Base-by-base conservation (phyloP, 2,797 vertebrate species). In the Pipistrellus pygmaeus region DNA sequence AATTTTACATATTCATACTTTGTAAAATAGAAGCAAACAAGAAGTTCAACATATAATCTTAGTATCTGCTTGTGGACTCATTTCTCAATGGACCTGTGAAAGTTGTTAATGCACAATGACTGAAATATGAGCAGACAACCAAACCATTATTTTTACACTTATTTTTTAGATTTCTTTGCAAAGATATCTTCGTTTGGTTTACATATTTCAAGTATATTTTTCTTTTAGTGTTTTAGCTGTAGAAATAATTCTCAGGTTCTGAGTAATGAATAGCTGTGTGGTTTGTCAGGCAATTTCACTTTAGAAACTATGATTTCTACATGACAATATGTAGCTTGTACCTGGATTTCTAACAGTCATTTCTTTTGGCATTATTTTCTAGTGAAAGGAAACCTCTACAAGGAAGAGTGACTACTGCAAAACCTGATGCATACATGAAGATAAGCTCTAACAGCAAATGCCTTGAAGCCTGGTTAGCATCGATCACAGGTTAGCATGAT, bases 251-350 rank as follows among this genome's bases (percentile, higher is more conserved):
- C 38, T 21, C 35, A 76, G 57, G 57, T n/a, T 83, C 71, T 84
- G 76, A 80, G 51, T 78, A 95, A 93, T 71, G 82, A 92, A 25
- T 41, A 83, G 30, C 41, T 90, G 35, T 80, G 71, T 81, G 77
- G 66, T 62, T 94, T 87, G 66, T 81, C 92, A 91, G 41, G 88
- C 78, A 90, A 35, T 27, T 71, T 95, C 75, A 88, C 66, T 95
- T 96, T 83, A 62, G 60, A 93, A 94, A 68, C 71, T 91, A 6
- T 78, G 83, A 92, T 91, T 86, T 93, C 27, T 86, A 55, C 17
- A 23, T 62, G 88, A 88, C 71, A 68, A 57, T 89, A 68, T 80
- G 75, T 69, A 89, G 44, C 68, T 83, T 48, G 66, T 76, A 84
- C 38, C 66, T 81, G 48, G 57, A 84, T 89, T 76, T 25, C 48